Evolutionary conservation across 2,888 invertebrate species (phyloP), one percentile per base, ranked within the genome.

Genomic region (Drosophila quinaria): DNA sequence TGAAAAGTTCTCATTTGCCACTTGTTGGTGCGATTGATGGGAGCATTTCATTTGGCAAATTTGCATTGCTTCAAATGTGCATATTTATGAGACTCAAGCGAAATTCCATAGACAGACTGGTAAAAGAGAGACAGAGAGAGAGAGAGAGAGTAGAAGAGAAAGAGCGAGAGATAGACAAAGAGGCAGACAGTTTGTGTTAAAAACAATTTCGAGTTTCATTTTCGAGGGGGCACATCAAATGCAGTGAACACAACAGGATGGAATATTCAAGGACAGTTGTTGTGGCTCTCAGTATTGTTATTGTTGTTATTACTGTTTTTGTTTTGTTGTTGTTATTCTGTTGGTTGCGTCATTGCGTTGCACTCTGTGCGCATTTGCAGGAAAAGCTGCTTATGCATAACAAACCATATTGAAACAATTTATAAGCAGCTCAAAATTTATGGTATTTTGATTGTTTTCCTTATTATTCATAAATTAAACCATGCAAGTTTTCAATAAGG

Each of bases 11-110:
- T 25, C 72, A 66, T 49, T 66, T 82, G 55, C 86, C 87, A 81
- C 81, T 82, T 81, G 83, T 77, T 86, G 84, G 58, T 35, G 60
- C 66, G 51, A 79, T 74, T 78, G 81, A 75, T 81, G 61, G 55
- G 17, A 61, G 60, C 61, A 67, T 84, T 83, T 68, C 61, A 71
- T 83, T 80, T 78, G 62, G 49, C 63, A 67, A 81, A 68, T 71
- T 69, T 60, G 55, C 49, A 60, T 61, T 49, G 59, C 69, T 33
- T 25, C 39, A 80, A 52, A 64, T 85, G 73, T 61, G 77, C 80
- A 81, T 81, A 82, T 86, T 86, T 71, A 86, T 81, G 69, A 80
- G 70, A 59, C 44, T n/a, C 25, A 13, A 29, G 9, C 17, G 25
- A 47, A 37, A 37, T 13, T 19, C 33, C 15, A 42, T 6, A 31